Evolutionary conservation across 2,113 vertebrate species (phyloP).

Genomic region (Colaptes auratus): DNA sequence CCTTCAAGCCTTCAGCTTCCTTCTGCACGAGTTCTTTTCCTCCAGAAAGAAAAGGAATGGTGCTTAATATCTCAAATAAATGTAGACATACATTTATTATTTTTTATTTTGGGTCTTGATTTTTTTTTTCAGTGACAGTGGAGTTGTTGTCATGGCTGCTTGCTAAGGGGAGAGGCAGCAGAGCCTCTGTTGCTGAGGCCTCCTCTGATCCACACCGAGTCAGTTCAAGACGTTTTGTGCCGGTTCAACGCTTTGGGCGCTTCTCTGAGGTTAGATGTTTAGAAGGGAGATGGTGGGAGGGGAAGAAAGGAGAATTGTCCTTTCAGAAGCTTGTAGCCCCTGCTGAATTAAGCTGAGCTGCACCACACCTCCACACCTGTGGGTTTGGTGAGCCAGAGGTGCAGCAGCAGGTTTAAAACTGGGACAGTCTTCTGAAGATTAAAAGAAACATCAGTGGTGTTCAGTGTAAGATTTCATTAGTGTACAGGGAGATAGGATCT

Average conservation of each 20-base stretch:
- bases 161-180: background rate
- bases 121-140: background rate
- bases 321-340: background rate
- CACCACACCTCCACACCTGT: background rate
- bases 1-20: constrained; percentile 48
- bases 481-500: background rate
- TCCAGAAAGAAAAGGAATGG: constrained; percentile 59
- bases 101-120: constrained; percentile 7
- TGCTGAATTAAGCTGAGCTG: background rate
- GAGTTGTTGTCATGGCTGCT: background rate
- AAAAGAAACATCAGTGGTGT: background rate
- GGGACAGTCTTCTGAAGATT: background rate
- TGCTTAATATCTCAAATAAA: constrained; percentile 66
- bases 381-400: background rate
- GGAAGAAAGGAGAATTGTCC: background rate
- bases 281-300: background rate
- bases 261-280: background rate
- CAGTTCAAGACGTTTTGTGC: background rate
- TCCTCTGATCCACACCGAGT: background rate
- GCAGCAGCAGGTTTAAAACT: background rate
- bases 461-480: background rate
- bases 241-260: rapidly evolving
- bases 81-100: constrained; percentile 28
- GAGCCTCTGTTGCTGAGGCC: background rate
- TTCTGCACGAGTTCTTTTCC: constrained; percentile 54